phyloP scores from a whole-genome alignment of 2,888 invertebrate genomes.

The Ochropleura plecta region DNA sequence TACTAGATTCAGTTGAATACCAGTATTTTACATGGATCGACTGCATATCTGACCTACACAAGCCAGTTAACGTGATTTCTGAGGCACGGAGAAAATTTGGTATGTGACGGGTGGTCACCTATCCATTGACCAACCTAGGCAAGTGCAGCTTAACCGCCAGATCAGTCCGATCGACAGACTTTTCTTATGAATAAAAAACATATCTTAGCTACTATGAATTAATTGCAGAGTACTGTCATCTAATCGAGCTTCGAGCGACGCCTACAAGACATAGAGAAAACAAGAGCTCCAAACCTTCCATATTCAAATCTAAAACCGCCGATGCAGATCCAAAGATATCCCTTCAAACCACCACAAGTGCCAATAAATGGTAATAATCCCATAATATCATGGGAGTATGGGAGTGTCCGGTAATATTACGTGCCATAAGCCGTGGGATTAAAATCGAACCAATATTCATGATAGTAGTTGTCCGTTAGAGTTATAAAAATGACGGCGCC shows the following conservation, averaged over 20 bases:
- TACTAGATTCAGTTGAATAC: no score
- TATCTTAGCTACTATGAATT: no score
- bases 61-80: no score
- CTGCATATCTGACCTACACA: no score
- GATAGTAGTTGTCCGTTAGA: constrained; percentile 66
- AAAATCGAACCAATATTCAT: constrained; percentile 73
- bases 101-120: no score
- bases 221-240: background rate
- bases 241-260: background rate
- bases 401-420: constrained; percentile 50
- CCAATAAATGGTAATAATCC: constrained; percentile 57
- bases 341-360: constrained; percentile 50
- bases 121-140: no score
- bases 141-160: no score
- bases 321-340: constrained; percentile 39
- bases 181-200: no score
- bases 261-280: background rate
- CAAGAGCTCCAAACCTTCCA: constrained; percentile 8
- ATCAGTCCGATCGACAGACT: no score
- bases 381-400: constrained; percentile 37
- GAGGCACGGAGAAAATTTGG: no score
- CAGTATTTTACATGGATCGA: no score
- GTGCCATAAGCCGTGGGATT: constrained; percentile 70
- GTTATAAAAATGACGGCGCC: constrained; percentile 56
- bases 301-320: constrained; percentile 16